Percentiles rank a stretch among this genome's conserved stretches.
Evolutionary conservation across 1,140 invertebrate species (phyloP).

Genomic region (Rhopalosiphum padi): DNA sequence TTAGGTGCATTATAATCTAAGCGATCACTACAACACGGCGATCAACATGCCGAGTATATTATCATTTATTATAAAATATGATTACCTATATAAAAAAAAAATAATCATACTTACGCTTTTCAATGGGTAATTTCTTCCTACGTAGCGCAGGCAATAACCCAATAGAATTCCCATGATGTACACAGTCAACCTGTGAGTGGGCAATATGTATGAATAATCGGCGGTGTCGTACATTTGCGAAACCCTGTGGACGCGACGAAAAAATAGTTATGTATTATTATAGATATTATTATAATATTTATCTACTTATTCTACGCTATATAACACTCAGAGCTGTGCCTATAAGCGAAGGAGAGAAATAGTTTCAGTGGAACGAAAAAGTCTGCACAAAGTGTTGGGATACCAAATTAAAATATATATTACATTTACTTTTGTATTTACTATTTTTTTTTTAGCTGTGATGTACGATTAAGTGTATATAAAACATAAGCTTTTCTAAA

Average conservation of each 20-base stretch:
- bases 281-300: neutral
- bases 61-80: neutral
- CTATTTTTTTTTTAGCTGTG: too few relatives aligned
- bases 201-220: conserved; percentile 73
- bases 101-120: conserved; percentile 27
- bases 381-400: too few relatives aligned
- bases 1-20: too few relatives aligned
- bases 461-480: too few relatives aligned
- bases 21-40: too few relatives aligned
- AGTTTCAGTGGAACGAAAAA: too few relatives aligned
- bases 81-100: neutral
- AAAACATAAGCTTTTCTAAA: too few relatives aligned
- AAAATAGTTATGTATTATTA: neutral
- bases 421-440: too few relatives aligned
- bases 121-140: conserved; percentile 24
- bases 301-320: neutral
- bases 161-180: conserved; percentile 74
- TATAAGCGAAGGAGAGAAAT: too few relatives aligned
- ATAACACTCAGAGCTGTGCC: too few relatives aligned
- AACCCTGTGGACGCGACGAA: conserved; percentile 65
- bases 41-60: neutral
- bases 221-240: conserved; percentile 73
- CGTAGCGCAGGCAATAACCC: conserved; percentile 67
- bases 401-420: too few relatives aligned
- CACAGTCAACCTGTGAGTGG: conserved; percentile 73